Evolutionary conservation across 2,113 vertebrate genomes (phyloP), one percentile per base, ranked within the genome.

Genomic region (Rhipidura dahli): DNA sequence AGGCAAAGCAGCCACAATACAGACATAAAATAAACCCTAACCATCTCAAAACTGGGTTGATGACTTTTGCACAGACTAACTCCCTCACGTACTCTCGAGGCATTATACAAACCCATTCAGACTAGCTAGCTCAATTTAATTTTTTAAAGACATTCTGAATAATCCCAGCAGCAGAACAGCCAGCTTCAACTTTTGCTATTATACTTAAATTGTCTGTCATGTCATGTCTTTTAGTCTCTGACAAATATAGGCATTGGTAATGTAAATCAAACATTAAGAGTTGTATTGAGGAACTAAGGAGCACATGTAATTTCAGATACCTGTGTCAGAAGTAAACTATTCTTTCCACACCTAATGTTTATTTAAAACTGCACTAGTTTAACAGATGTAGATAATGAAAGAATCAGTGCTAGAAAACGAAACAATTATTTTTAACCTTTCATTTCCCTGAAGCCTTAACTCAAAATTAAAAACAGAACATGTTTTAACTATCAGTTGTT

Each of bases 1-100:
- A 97, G 96, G 92, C 93, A 98, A 96, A 98, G 97, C 97, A 98
- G 97, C 94, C 97, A 98, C 96, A 97, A 82, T 91, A 98, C 96
- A 95, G 83, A 97, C 66, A 66, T 68, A 40, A 86, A 96, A 95
- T 87, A 97, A 93, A 59, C 28, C 37, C 96, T 40, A 89, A 71
- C 72, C 47, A 78, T 14, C 68, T 26, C 37, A 13, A 83, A 57
- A 45, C 45, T 19, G 14, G 7, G 14, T 31, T 45, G 30, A 76
- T 51, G 14, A 33, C 47, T 65, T 92, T 37, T 71, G 50, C 54
- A 66, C 44, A 87, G 64, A 39, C 35, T 80, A 63, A 89, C 37
- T 94, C n/a, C 47, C 66, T 50, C 15, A 27, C 15, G 6, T 26
- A 60, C 13, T 63, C 51, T 78, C 37, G 89, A 92, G 69, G 59